Conservation (phyloP, 2,113 vertebrate species). For the Chionomys nivalis region DNA sequence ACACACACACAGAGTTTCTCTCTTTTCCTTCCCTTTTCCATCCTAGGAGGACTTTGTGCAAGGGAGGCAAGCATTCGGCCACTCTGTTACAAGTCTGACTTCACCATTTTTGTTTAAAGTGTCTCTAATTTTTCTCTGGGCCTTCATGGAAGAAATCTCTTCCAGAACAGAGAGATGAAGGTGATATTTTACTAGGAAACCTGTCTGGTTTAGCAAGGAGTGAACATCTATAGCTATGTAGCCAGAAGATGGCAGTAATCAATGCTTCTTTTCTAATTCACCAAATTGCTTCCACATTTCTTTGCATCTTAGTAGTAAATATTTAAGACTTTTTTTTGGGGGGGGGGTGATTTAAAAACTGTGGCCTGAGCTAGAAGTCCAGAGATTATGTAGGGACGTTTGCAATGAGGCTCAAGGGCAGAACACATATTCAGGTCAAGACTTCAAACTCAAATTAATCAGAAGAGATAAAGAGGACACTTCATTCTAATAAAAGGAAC, state of each 20-base stretch:
- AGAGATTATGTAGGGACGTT: not conserved
- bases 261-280: constrained; percentile 6
- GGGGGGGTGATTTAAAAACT: not conserved
- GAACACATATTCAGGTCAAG: not conserved
- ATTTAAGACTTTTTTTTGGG: not conserved
- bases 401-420: no score
- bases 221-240: not conserved
- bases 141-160: not conserved
- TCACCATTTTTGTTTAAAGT: not conserved
- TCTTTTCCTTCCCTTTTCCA: not conserved
- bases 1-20: not conserved
- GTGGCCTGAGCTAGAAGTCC: not conserved
- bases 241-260: not conserved
- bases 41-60: not conserved
- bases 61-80: no score
- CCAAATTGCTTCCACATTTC: not conserved
- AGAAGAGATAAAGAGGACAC: not conserved
- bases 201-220: not conserved
- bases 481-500: not conserved
- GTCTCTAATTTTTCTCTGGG: not conserved
- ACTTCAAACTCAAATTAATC: not conserved
- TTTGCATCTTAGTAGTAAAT: constrained; percentile 7
- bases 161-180: not conserved
- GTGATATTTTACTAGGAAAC: not conserved
- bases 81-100: no score